These are phyloP conservation scores for Scolopax mira DNA, from an alignment of 2,113 vertebrate genomes.

Conservation along the genomic window DNA sequence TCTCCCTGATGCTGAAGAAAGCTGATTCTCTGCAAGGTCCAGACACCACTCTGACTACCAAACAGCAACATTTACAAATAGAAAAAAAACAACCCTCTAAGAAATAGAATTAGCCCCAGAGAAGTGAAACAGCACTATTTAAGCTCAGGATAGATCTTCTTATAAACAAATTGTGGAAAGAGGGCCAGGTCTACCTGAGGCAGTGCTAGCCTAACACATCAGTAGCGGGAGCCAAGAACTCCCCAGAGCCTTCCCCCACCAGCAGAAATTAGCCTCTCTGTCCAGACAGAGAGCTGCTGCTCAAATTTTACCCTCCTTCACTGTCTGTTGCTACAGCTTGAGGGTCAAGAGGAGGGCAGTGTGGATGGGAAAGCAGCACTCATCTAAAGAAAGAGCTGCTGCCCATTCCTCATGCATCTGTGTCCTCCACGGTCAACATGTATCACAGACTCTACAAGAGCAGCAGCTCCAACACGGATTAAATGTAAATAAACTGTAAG, in stretches of 20 bases:
- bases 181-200: neutral
- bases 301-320: neutral
- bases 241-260: neutral
- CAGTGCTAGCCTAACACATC: neutral
- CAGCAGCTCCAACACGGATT: neutral
- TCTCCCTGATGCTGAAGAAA: neutral
- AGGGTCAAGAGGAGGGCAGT: neutral
- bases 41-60: neutral
- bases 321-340: neutral
- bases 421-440: fast-evolving
- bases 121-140: neutral
- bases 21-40: neutral
- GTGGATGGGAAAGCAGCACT: neutral
- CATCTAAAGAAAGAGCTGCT: neutral
- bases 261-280: neutral
- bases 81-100: neutral
- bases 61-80: neutral
- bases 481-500: neutral
- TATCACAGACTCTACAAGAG: neutral
- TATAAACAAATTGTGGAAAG: neutral
- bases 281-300: neutral
- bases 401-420: fast-evolving
- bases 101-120: neutral
- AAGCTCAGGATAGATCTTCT: neutral
- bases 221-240: neutral